These are phyloP conservation scores for Chascanopsetta lugubris DNA, from an alignment of 2,113 vertebrate species.

Conservation along the genomic window DNA sequence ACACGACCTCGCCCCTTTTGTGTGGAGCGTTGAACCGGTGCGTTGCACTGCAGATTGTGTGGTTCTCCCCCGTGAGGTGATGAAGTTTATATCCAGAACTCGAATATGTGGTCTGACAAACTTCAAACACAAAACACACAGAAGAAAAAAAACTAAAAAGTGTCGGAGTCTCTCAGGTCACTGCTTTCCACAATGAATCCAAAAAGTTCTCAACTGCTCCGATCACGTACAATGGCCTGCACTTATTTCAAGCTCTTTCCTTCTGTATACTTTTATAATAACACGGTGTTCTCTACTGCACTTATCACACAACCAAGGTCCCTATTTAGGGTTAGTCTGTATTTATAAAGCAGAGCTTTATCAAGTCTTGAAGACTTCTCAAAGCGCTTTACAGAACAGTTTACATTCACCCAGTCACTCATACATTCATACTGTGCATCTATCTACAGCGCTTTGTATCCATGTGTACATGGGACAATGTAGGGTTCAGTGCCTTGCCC, in stretches of 20 bases:
- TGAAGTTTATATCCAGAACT: not conserved
- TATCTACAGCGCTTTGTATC: no score
- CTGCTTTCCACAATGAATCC: not conserved
- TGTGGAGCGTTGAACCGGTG: constrained; percentile 2
- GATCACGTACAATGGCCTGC: no score
- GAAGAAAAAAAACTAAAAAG: not conserved
- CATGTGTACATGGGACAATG: no score
- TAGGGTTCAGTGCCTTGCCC: no score
- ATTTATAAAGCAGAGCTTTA: not conserved
- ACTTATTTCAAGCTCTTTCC: no score
- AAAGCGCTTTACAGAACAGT: no score
- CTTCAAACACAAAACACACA: not conserved
- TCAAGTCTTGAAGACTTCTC: not conserved
- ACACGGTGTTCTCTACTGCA: not conserved
- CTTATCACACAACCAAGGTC: not conserved
- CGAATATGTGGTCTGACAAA: not conserved
- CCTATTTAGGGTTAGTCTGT: no score
- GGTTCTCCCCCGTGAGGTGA: not conserved
- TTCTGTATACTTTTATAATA: no score
- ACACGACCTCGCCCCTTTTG: not conserved
- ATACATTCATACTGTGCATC: no score
- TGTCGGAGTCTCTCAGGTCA: not conserved
- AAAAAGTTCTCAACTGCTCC: not conserved
- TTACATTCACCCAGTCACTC: no score
- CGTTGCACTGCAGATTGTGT: not conserved